Conservation (phyloP, 2,797 vertebrate species). For the Austrolebias charrua region DNA sequence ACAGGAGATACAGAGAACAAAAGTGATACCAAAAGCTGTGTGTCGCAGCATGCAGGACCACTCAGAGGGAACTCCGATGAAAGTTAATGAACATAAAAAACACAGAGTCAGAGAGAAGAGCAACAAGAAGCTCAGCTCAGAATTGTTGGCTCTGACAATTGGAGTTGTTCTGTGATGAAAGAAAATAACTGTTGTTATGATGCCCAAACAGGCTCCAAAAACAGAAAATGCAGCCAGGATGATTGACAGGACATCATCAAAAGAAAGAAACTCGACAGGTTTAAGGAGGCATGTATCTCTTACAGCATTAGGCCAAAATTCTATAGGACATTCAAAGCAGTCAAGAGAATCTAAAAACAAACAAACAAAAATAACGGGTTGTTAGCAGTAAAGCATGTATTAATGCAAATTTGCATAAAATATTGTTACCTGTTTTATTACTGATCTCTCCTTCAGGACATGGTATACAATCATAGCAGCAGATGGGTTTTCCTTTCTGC, state of each 20-base stretch:
- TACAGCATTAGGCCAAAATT: slow-evolving; percentile 67
- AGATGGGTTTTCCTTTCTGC: slow-evolving; percentile 71
- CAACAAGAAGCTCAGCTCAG: too few relatives aligned
- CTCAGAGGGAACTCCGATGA: too few relatives aligned
- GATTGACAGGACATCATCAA: slow-evolving; percentile 62
- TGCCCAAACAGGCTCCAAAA: slow-evolving; percentile 47
- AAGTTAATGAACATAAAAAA: too few relatives aligned
- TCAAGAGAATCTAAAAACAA: slow-evolving; percentile 61
- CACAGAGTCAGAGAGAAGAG: too few relatives aligned
- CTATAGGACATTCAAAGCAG: slow-evolving; percentile 62
- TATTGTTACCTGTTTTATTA: slow-evolving; percentile 63
- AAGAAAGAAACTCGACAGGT: slow-evolving; percentile 71
- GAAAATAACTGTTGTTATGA: slow-evolving; percentile 48
- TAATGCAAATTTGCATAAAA: not conserved
- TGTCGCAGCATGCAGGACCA: too few relatives aligned
- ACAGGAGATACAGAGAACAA: too few relatives aligned
- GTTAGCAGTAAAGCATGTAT: not conserved
- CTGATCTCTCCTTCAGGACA: slow-evolving; percentile 77
- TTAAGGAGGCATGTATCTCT: slow-evolving; percentile 61
- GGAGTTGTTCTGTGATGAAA: slow-evolving; percentile 4
- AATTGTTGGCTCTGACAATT: too few relatives aligned
- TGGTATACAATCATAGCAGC: slow-evolving; percentile 73
- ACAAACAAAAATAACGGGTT: slow-evolving; percentile 17
- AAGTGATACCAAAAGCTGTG: too few relatives aligned
- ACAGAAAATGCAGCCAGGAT: slow-evolving; percentile 57